phyloP scores from a whole-genome alignment of 2,113 vertebrate genomes.

The Archocentrus centrarchus region DNA sequence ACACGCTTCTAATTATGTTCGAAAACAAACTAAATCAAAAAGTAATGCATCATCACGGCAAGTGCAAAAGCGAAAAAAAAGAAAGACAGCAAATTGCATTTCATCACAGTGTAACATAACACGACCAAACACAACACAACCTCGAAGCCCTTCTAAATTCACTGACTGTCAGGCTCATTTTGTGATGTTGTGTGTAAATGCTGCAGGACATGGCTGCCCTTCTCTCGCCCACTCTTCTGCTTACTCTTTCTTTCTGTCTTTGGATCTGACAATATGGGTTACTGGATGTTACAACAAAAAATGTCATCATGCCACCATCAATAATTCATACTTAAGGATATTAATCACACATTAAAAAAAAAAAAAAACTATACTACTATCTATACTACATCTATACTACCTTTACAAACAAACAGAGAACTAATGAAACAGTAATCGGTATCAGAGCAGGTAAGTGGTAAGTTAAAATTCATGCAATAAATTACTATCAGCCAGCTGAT shows the following conservation, averaged over 20 bases:
- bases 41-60: not conserved
- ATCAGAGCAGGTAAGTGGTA: constrained; percentile 17
- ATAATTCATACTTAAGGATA: constrained; percentile 2
- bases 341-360: not conserved
- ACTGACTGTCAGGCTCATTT: constrained; percentile 66
- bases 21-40: constrained; percentile 33
- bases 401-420: not conserved
- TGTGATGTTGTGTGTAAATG: constrained; percentile 58
- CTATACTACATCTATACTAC: too few relatives aligned
- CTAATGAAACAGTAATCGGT: not conserved
- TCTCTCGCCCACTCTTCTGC: constrained; percentile 8
- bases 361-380: too few relatives aligned
- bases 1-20: constrained; percentile 3
- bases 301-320: not conserved
- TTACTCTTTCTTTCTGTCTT: constrained; percentile 3
- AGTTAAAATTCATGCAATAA: constrained; percentile 7
- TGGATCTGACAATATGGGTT: constrained; percentile 24
- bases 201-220: constrained; percentile 63
- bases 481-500: constrained; percentile 40
- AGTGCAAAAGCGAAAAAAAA: not conserved
- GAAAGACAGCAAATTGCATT: constrained; percentile 10
- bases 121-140: constrained; percentile 38
- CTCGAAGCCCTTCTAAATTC: constrained; percentile 57
- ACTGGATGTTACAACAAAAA: constrained; percentile 14
- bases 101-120: constrained; percentile 22